Conservation (phyloP, 2,888 invertebrate genomes). For the Furcula furcula region DNA sequence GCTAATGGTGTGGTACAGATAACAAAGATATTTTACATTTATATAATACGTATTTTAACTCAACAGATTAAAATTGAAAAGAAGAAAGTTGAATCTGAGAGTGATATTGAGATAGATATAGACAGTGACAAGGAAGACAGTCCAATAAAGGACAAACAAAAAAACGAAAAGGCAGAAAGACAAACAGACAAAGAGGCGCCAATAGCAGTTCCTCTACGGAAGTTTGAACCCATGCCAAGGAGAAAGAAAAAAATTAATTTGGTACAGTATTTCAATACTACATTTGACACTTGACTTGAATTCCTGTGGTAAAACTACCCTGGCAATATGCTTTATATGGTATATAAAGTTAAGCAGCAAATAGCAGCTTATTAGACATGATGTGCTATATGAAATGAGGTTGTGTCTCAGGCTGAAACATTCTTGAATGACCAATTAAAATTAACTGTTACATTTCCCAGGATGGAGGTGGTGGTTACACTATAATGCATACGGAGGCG, state of each 20-base stretch:
- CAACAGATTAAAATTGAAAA: slow-evolving; percentile 78
- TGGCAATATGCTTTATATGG: no score
- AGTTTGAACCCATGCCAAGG: slow-evolving; percentile 69
- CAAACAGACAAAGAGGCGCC: slow-evolving; percentile 41
- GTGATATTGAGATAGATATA: slow-evolving; percentile 83
- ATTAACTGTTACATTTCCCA: no score
- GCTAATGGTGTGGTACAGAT: not conserved
- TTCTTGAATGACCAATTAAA: no score
- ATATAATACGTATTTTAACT: slow-evolving; percentile 11
- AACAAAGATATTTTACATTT: not conserved
- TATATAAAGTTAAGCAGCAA: no score
- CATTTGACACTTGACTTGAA: no score
- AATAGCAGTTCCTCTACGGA: slow-evolving; percentile 55
- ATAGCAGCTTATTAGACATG: no score
- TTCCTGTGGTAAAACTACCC: no score
- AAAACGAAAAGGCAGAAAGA: slow-evolving; percentile 5
- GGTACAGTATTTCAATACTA: no score
- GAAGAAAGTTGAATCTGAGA: slow-evolving; percentile 71
- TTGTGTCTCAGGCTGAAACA: no score
- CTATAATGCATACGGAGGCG: slow-evolving; percentile 83
- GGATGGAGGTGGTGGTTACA: slow-evolving; percentile 84
- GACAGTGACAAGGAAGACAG: slow-evolving; percentile 72
- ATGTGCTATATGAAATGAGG: no score
- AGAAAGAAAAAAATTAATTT: slow-evolving; percentile 78
- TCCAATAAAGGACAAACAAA: slow-evolving; percentile 17